These are phyloP conservation scores for Albula glossodonta DNA, from an alignment of 2,113 vertebrate genomes.

Conservation along the genomic window DNA sequence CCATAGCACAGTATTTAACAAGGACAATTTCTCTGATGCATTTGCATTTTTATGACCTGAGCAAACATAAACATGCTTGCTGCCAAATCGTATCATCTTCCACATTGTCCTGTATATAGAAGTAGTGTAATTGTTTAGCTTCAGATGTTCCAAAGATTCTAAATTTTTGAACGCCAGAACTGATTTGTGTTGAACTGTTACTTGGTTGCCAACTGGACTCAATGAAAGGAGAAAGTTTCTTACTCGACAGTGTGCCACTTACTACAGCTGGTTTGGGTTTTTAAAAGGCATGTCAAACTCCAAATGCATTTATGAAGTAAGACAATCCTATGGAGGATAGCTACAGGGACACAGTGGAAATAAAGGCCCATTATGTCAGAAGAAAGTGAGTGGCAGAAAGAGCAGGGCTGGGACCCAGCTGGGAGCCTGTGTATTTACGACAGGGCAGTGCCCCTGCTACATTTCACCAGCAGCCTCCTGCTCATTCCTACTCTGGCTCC, in stretches of 20 bases:
- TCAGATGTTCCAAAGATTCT: background rate
- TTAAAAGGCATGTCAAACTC: background rate
- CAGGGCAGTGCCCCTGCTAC: background rate
- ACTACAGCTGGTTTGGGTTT: slow-evolving; percentile 21
- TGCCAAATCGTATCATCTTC: background rate
- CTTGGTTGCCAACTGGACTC: slow-evolving; percentile 15
- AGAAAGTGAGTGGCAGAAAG: background rate
- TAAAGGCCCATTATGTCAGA: background rate
- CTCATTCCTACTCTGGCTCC: background rate
- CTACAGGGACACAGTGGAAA: background rate
- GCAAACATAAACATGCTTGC: background rate
- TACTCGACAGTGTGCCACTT: slow-evolving; percentile 20
- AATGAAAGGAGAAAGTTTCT: slow-evolving; percentile 16
- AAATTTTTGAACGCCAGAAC: background rate
- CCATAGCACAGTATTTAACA: background rate
- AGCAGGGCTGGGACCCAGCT: background rate
- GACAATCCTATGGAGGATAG: background rate
- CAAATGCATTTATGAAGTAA: slow-evolving; percentile 18
- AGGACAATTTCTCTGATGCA: background rate
- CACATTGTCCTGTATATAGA: background rate
- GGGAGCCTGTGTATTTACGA: background rate
- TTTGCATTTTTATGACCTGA: background rate
- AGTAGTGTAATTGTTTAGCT: background rate
- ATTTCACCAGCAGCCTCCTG: background rate
- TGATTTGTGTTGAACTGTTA: background rate